These are phyloP conservation scores for Agonopterix heracliana DNA, from an alignment of 2,888 invertebrate species.

Conservation along the genomic window DNA sequence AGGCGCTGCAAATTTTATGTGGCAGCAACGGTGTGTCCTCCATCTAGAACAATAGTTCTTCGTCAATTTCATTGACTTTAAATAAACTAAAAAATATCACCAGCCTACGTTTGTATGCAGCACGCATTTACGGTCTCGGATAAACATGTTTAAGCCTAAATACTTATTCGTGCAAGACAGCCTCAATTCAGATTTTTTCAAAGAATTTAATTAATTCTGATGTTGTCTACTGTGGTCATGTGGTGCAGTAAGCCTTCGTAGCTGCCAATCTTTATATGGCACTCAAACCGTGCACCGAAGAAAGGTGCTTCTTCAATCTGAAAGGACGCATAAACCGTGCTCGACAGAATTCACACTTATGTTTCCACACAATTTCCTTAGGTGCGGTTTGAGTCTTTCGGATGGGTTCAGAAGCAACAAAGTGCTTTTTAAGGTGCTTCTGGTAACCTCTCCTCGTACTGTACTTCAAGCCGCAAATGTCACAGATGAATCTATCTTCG, in stretches of 20 bases:
- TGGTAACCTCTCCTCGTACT: conserved; percentile 36
- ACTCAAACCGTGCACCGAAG: conserved; percentile 36
- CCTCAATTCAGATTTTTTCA: no score
- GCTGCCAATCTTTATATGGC: no score
- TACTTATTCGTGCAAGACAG: no score
- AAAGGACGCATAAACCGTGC: conserved; percentile 49
- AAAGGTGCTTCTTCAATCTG: conserved; percentile 42
- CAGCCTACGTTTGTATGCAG: no score
- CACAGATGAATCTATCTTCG: conserved; percentile 33
- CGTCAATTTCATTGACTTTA: background rate
- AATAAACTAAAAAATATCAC: no score
- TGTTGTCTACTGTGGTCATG: no score
- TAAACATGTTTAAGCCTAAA: no score
- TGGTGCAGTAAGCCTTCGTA: no score
- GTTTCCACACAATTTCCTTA: conserved; percentile 30
- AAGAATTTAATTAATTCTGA: no score
- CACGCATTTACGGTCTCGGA: no score
- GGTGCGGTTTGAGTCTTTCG: conserved; percentile 36
- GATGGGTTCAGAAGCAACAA: conserved; percentile 32
- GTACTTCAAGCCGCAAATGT: conserved; percentile 29
- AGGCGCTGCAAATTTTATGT: conserved; percentile 31
- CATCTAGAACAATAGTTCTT: conserved; percentile 46
- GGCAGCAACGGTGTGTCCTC: conserved; percentile 34
- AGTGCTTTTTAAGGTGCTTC: conserved; percentile 31
- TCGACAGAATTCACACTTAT: conserved; percentile 46